phyloP scores from a whole-genome alignment of 2,888 invertebrate species.

The Malacosoma neustria region DNA sequence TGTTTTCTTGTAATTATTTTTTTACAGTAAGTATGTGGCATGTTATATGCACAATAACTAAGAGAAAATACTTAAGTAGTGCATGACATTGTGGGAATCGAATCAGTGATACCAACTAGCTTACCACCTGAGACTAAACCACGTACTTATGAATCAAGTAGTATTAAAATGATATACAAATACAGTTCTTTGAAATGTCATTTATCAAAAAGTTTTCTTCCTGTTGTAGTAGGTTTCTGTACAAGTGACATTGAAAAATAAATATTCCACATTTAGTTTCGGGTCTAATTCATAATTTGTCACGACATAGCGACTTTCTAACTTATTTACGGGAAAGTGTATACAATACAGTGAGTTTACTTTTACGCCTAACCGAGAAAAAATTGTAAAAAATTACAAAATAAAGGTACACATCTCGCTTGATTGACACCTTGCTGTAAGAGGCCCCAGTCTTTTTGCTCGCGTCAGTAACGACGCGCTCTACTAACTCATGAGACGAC shows the following conservation, averaged over 20 bases:
- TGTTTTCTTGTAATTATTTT: no score
- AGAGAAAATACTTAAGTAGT: no score
- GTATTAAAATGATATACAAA: no score
- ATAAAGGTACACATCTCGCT: conserved; percentile 24
- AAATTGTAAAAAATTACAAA: conserved; percentile 28
- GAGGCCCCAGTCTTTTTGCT: conserved; percentile 21
- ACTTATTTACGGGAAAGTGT: conserved; percentile 40
- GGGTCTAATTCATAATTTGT: conserved; percentile 5
- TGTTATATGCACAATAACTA: no score
- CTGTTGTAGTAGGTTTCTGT: no score
- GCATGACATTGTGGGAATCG: no score
- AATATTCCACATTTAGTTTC: conserved; percentile 2
- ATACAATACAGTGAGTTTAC: conserved; percentile 29
- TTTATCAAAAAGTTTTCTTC: no score
- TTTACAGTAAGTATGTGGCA: no score
- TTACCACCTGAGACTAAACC: no score
- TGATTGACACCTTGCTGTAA: conserved; percentile 34
- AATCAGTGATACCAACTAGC: no score
- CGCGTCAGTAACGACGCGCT: conserved; percentile 30
- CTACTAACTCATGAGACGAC: conserved; percentile 32
- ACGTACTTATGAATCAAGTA: no score
- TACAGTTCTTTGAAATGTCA: no score
- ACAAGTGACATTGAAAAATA: neutral
- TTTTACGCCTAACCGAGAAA: conserved; percentile 23
- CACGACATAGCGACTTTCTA: conserved; percentile 19